A percentile compares a stretch with the other conserved stretches of the same genome.
These are phyloP conservation scores for Megalops cyprinoides DNA, from an alignment of 2,797 vertebrate genomes.

Conservation along the genomic window DNA sequence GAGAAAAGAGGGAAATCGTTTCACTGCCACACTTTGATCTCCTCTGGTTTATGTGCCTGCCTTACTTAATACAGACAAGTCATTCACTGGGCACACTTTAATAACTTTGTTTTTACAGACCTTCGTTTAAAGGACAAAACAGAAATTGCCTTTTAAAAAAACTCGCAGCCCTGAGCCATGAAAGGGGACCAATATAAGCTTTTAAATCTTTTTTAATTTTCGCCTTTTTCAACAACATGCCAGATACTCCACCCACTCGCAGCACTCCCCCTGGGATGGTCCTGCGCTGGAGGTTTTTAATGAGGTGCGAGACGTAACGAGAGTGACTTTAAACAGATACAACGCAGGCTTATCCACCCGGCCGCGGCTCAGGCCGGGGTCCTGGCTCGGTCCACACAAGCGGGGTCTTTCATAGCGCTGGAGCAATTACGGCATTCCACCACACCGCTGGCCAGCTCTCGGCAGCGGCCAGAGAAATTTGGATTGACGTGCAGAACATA, in stretches of 20 bases:
- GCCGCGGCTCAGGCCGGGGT: not conserved
- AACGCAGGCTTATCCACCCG: slow-evolving; percentile 6
- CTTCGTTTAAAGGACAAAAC: slow-evolving; percentile 51
- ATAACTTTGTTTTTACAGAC: slow-evolving; percentile 58
- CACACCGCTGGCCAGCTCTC: not conserved
- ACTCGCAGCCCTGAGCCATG: slow-evolving; percentile 39
- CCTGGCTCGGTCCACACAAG: not conserved
- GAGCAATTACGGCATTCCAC: slow-evolving; percentile 28
- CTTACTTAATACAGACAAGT: slow-evolving; percentile 53
- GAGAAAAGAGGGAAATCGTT: slow-evolving; percentile 42
- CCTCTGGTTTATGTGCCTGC: slow-evolving; percentile 47
- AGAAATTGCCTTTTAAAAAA: slow-evolving; percentile 49
- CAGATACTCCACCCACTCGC: slow-evolving; percentile 28
- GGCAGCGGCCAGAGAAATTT: not conserved
- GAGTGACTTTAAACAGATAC: slow-evolving; percentile 29
- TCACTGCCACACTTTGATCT: slow-evolving; percentile 50
- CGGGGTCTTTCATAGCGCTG: slow-evolving; percentile 21
- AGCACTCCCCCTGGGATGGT: not conserved
- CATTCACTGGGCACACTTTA: slow-evolving; percentile 52
- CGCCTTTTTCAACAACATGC: slow-evolving; percentile 32
- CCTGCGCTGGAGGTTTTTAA: slow-evolving; percentile 29
- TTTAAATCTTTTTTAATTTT: slow-evolving; percentile 47
- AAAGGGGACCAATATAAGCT: slow-evolving; percentile 48
- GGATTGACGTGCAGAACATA: not conserved
- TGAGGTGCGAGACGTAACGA: slow-evolving; percentile 33